These are phyloP conservation scores for Hyperoplus lanceolatus DNA, from an alignment of 2,797 vertebrate genomes.

Conservation along the genomic window DNA sequence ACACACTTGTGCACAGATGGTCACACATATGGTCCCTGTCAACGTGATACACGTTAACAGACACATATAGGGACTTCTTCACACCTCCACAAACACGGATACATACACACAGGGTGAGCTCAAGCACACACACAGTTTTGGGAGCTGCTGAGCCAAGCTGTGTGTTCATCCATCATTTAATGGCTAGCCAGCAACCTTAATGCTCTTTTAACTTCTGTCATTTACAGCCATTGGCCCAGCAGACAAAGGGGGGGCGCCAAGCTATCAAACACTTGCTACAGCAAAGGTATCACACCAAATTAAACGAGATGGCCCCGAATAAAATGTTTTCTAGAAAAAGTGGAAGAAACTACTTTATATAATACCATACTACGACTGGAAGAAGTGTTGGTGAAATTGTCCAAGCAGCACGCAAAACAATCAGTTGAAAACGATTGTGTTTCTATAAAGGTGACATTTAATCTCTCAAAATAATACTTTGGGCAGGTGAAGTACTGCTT, in stretches of 20 bases:
- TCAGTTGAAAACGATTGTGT: conserved; percentile 3
- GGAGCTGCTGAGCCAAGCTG: conserved; percentile 24
- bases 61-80: conserved; percentile 40
- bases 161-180: conserved; percentile 68
- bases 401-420: not conserved
- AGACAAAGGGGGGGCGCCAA: conserved; percentile 20
- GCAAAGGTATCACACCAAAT: conserved; percentile 51
- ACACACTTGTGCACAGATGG: conserved; percentile 65
- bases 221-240: conserved; percentile 66
- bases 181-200: conserved; percentile 64
- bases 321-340: conserved; percentile 36
- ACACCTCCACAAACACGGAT: conserved; percentile 38
- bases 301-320: conserved; percentile 23
- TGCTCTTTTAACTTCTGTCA: conserved; percentile 78
- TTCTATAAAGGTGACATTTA: conserved; percentile 11
- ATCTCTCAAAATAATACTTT: conserved; percentile 26
- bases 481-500: conserved; percentile 3
- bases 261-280: conserved; percentile 57
- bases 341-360: conserved; percentile 2
- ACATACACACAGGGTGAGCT: not conserved
- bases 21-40: conserved; percentile 60
- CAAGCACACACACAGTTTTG: conserved; percentile 30
- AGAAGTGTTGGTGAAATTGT: not conserved
- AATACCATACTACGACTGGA: not conserved
- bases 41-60: conserved; percentile 43